Base-by-base conservation (phyloP, 2,113 vertebrate genomes). In the Chloroceryle aenea region DNA sequence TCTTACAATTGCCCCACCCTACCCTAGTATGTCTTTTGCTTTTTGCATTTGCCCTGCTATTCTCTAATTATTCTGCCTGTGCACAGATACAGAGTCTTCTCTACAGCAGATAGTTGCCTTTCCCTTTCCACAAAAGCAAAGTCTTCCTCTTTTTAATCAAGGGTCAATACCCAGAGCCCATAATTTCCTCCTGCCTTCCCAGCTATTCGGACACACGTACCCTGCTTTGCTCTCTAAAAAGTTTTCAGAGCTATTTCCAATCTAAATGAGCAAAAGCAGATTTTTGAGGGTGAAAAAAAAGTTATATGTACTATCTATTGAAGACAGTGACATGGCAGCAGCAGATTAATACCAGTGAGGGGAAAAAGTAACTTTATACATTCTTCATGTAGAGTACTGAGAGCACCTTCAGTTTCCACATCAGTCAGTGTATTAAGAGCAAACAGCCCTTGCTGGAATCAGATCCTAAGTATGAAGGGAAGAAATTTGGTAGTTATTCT, bases 131-230 rank as follows among this genome's bases (percentile, higher is more conserved):
- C 45, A 61, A 29, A 18, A 89, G 64, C 53, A 68, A 63, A 86
- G 52, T 19, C 30, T 50, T 88, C 22, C 14, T 62, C 38, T 71
- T 90, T 63, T 82, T 82, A 87, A 9, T 34, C 14, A n/a, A 58
- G 25, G 15, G 10, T 82, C 71, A 42, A 7, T 34, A 80, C 42
- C 12, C 45, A 72, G 80, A 79, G 36, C 72, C 47, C 52, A 23
- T 69, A 73, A 77, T 96, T 93, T 90, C 67, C 50, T 86, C 29
- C 78, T 71, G 75, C 29, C 38, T 74, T 85, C 42, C 64, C 64
- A 1, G 87, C 64, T 90, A 5, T 55, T 3, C 2, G 26, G 62
- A 30, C 56, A 58, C 36, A n/a, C 0, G 1, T 30, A 11, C 12
- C 45, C 18, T 75, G 21, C 55, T 79, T 79, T 61, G 38, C 58